phyloP scores from a whole-genome alignment of 2,113 vertebrate species.

The Urocitellus parryii region DNA sequence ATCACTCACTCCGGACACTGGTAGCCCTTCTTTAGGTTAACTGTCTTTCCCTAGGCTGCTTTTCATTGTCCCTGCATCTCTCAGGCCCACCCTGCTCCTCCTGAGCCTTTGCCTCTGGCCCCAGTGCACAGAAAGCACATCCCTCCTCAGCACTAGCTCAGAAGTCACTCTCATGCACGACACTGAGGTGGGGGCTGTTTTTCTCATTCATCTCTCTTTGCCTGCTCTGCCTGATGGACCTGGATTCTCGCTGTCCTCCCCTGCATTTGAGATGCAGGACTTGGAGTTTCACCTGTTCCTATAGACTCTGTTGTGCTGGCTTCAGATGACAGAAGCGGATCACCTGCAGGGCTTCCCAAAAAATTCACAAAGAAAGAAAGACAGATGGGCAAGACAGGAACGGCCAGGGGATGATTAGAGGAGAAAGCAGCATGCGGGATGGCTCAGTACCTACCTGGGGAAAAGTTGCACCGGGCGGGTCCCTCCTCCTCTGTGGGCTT shows the following conservation, averaged over 20 bases:
- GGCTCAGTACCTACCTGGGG: slow-evolving; percentile 77
- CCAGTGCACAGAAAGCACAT: neutral
- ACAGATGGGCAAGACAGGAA: slow-evolving; percentile 78
- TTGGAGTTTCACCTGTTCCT: slow-evolving; percentile 57
- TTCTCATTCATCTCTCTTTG: neutral
- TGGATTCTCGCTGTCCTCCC: neutral
- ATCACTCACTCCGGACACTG: neutral
- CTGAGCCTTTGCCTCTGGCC: neutral
- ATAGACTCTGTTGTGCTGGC: slow-evolving; percentile 12
- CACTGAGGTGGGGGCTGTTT: neutral
- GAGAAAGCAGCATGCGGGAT: slow-evolving; percentile 22
- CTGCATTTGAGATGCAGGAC: slow-evolving; percentile 20
- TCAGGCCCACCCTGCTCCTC: neutral
- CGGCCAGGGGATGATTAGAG: slow-evolving; percentile 72
- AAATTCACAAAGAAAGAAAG: slow-evolving; percentile 77
- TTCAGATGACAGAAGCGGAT: slow-evolving; percentile 70
- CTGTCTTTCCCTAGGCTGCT: neutral
- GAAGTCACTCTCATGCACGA: neutral
- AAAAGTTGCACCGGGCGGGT: slow-evolving; percentile 61
- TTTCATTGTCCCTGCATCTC: neutral
- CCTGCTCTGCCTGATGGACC: neutral
- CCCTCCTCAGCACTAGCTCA: neutral
- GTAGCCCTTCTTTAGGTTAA: neutral
- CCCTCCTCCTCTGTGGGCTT: slow-evolving; percentile 62
- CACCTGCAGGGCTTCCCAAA: slow-evolving; percentile 61